Evolutionary conservation across 2,797 vertebrate species (phyloP).

Genomic region (Morelia viridis): DNA sequence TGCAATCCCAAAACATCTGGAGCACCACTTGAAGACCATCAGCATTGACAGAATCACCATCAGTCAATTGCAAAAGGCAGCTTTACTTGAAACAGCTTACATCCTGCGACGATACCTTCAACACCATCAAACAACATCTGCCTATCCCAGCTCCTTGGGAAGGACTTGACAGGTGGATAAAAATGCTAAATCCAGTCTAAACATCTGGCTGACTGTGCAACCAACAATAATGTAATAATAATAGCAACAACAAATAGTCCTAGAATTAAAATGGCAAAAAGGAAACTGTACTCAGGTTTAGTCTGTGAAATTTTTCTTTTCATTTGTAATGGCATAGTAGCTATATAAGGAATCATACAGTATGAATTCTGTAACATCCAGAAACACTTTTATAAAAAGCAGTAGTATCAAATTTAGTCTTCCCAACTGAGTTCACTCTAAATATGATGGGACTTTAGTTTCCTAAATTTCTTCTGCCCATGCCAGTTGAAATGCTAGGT

Average conservation of each 20-base stretch:
- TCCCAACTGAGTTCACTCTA: background rate
- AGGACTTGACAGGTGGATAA: too few relatives aligned
- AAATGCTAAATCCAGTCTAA: background rate
- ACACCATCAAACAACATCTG: too few relatives aligned
- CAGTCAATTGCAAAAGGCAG: too few relatives aligned
- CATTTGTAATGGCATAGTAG: background rate
- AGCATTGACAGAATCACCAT: too few relatives aligned
- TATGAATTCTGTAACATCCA: background rate
- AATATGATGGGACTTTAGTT: background rate
- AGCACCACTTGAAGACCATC: too few relatives aligned
- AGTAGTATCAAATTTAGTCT: background rate
- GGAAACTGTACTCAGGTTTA: background rate
- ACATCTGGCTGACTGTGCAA: background rate
- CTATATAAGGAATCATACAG: background rate
- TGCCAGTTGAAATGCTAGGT: background rate
- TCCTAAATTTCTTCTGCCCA: background rate
- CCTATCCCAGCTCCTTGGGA: too few relatives aligned
- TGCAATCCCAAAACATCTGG: too few relatives aligned
- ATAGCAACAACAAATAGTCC: background rate
- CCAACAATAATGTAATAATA: background rate
- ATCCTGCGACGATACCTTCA: too few relatives aligned
- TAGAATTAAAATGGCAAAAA: conserved; percentile 3
- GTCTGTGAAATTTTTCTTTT: background rate
- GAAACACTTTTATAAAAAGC: background rate
- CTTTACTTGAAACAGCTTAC: too few relatives aligned